Evolutionary conservation across 1,140 invertebrate genomes (phyloP).

Genomic region (Apis cerana): DNA sequence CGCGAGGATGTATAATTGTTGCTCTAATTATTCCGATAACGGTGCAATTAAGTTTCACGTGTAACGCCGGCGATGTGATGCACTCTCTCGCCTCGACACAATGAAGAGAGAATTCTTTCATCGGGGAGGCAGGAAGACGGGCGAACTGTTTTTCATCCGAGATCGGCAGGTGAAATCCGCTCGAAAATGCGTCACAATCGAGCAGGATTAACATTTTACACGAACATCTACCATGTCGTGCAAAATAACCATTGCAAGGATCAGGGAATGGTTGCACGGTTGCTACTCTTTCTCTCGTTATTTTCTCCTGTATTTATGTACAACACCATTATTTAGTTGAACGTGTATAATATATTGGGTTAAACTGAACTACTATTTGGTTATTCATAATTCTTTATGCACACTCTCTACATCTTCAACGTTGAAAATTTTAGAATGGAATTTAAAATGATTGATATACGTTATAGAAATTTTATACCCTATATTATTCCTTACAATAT

Average conservation of each 20-base stretch:
- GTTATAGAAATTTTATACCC: slow-evolving; percentile 41
- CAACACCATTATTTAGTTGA: too few species aligned
- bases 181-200: slow-evolving; percentile 71
- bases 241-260: slow-evolving; percentile 76
- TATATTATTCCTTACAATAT: too few species aligned
- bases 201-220: slow-evolving; percentile 78
- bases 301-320: slow-evolving; percentile 58
- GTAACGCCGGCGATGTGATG: background rate
- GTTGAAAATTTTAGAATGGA: background rate
- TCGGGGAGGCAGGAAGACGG: slow-evolving; percentile 21
- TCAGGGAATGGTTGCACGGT: slow-evolving; percentile 64
- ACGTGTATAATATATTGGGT: slow-evolving; percentile 19
- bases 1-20: background rate
- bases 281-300: slow-evolving; percentile 68
- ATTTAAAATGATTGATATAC: slow-evolving; percentile 48
- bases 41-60: slow-evolving; percentile 41
- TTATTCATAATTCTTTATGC: background rate
- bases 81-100: slow-evolving; percentile 16
- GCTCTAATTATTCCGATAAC: slow-evolving; percentile 25
- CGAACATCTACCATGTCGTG: slow-evolving; percentile 79
- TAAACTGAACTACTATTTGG: slow-evolving; percentile 15
- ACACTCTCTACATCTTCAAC: background rate
- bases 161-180: slow-evolving; percentile 71
- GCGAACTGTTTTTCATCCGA: slow-evolving; percentile 68
- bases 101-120: slow-evolving; percentile 27